phyloP scores from a whole-genome alignment of 2,888 invertebrate genomes.

The Platerodrilus igneus region DNA sequence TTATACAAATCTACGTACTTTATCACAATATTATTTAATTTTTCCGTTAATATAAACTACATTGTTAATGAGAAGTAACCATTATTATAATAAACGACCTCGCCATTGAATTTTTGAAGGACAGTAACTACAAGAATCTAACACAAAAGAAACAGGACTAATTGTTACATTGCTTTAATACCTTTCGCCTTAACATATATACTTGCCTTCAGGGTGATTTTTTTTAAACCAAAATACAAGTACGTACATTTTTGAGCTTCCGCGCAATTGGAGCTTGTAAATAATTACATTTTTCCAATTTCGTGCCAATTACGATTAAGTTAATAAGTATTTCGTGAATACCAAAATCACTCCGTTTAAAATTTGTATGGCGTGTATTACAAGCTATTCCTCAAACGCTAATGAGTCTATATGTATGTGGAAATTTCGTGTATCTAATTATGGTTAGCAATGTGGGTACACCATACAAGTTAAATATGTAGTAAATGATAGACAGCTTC shows the following conservation, averaged over 20 bases:
- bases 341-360: constrained; percentile 5
- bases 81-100: too few relatives aligned
- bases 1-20: too few relatives aligned
- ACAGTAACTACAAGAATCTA: constrained; percentile 14
- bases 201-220: too few relatives aligned
- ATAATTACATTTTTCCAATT: constrained; percentile 2
- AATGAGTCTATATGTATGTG: constrained; percentile 22
- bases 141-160: too few relatives aligned
- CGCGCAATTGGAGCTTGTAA: not conserved
- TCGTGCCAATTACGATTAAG: constrained; percentile 1
- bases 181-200: too few relatives aligned
- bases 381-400: too few relatives aligned
- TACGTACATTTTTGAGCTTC: not conserved
- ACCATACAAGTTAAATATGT: constrained; percentile 17
- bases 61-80: too few relatives aligned
- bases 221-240: not conserved
- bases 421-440: constrained; percentile 25
- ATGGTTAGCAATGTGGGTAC: constrained; percentile 18
- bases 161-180: too few relatives aligned
- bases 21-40: too few relatives aligned
- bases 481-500: constrained; percentile 24
- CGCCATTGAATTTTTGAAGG: constrained; percentile 25
- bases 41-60: too few relatives aligned
- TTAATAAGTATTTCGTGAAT: constrained; percentile 2
- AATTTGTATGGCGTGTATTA: constrained; percentile 14